Evolutionary conservation across 2,888 invertebrate species (phyloP), one percentile per base, ranked within the genome.

Genomic region (Halictus ligatus): DNA sequence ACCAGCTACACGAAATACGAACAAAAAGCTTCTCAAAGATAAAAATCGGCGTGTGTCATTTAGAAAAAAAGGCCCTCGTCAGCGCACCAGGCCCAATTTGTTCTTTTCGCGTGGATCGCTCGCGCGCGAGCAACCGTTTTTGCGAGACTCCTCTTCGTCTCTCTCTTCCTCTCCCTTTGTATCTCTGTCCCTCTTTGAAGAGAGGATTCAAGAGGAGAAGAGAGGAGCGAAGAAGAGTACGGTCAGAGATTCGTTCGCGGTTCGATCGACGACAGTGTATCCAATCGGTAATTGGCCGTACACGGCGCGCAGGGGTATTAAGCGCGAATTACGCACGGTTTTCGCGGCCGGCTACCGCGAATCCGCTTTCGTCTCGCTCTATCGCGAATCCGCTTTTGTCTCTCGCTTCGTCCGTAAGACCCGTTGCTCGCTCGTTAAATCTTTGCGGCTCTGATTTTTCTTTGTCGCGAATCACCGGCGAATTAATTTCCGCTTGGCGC

Each of bases 211-310:
- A 35, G 54, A 25, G 54, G 13, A 25, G 43, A 21, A 18, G 48
- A 48, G 54, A 21, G 54, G 15, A 10, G 48, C 35, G 29, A n/a
- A 48, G 50, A 69, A 54, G 54, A n/a, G 46, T 21, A 80, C 80
- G 79, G 48, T 75, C 79, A 54, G 91, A 64, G 91, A 87, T 86
- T 84, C 91, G 90, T 92, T 89, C 91, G 84, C 88, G 89, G 86
- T 90, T 87, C 91, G 92, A 92, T 92, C 91, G 92, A 92, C 93
- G 91, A 93, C 89, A 91, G 92, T 92, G 92, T 92, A 88, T 89
- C 93, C 88, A 94, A 94, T 94, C 92, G 90, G 92, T 94, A 94
- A 94, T 94, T 94, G 94, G 88, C 92, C 89, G 91, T 91, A 89
- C 91, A 88, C 92, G 90, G 54, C 54, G 89, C 78, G 90, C 91